A percentile compares a stretch with the other conserved stretches of the same genome.
These are phyloP conservation scores for Drosophila micromelanica DNA, from an alignment of 1,140 invertebrate genomes.

Conservation along the genomic window DNA sequence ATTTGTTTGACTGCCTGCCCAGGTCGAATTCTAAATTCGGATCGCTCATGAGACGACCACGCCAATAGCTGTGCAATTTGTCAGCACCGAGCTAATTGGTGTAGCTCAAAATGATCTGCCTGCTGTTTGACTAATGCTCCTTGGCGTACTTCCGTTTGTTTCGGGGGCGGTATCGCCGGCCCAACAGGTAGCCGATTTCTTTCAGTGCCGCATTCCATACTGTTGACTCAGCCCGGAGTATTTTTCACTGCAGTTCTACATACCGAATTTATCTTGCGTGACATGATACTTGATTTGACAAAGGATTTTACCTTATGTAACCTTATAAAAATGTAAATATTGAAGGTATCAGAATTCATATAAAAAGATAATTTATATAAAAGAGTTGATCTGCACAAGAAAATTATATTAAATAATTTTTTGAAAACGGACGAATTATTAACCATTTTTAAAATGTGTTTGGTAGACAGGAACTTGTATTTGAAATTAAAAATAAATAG, in stretches of 20 bases:
- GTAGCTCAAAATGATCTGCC: constrained; percentile 62
- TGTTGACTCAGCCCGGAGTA: constrained; percentile 46
- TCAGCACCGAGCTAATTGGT: constrained; percentile 80
- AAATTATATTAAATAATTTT: no score
- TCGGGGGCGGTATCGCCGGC: constrained; percentile 44
- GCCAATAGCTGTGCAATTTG: constrained; percentile 81
- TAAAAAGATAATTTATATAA: no score
- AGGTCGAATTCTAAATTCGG: constrained; percentile 13
- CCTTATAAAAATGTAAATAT: no score
- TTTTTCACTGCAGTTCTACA: constrained; percentile 11
- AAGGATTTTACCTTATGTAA: no score
- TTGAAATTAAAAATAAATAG: no score
- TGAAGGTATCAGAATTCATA: no score
- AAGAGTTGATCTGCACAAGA: no score
- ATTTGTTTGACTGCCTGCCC: constrained; percentile 3
- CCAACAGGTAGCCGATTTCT: constrained; percentile 51
- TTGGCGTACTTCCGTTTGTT: constrained; percentile 68
- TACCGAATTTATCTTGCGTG: not conserved
- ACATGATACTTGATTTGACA: constrained; percentile 4
- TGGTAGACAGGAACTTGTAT: no score
- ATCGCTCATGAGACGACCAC: constrained; percentile 15
- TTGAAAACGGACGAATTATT: no score
- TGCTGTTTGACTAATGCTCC: constrained; percentile 77
- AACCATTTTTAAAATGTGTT: no score
- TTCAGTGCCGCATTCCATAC: constrained; percentile 41